Evolutionary conservation across 1,140 invertebrate species (phyloP), one percentile per base, ranked within the genome.

Genomic region (Drosophila punjabiensis): DNA sequence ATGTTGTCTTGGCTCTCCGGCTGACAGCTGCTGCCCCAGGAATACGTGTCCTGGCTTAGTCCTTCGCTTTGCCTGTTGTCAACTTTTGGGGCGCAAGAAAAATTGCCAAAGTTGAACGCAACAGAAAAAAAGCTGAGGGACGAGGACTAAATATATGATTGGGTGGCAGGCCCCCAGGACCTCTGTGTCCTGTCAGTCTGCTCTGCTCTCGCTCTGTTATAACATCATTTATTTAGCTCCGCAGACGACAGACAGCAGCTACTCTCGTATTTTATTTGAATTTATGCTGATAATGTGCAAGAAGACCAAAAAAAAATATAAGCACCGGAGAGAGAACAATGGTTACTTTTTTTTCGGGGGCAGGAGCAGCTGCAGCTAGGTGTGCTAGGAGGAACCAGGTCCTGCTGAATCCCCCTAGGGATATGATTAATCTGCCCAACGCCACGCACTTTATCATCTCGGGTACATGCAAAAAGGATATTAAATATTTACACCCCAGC

Each of bases 151-250:
- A 41, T 83, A 67, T 85, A 81, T 78, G 82, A 86, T 79, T 86
- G 82, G 73, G 53, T 39, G 71, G 45, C 74, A 52, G 71, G 32
- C 45, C 52, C 52, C 64, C 67, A 41, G 76, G 80, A 73, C 64
- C 79, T 86, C 66, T 78, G 84, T 70, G 63, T 78, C 64, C 77
- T 88, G 85, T 88, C 85, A 73, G 79, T 59, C 60, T 68, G 64
- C 65, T 45, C 20, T 47, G 56, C 67, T 53, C 73, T 71, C 52
- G 65, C 81, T 89, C 81, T 79, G 81, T 89, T 89, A 89, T 90
- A 89, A 89, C 85, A 89, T 89, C 85, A 89, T 89, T 89, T 89
- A 89, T 89, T 90, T 90, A 89, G 67, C 86, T 90, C 62, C 77
- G 41, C 78, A 79, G 67, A 67, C 77, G 71, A 74, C 71, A 74